phyloP scores from a whole-genome alignment of 2,888 invertebrate species.

The Ephialtes manifestator region DNA sequence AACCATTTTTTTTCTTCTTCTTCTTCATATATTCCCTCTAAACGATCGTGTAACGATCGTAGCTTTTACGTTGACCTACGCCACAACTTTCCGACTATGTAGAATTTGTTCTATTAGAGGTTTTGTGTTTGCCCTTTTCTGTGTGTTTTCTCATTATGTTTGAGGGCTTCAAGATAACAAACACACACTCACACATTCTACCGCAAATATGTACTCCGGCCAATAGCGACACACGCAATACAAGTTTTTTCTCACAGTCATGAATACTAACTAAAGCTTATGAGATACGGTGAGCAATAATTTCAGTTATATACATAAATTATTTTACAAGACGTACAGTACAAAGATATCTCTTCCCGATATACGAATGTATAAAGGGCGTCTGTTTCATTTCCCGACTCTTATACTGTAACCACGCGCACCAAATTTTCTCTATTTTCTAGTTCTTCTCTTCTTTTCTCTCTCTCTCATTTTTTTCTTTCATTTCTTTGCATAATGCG shows the following conservation, averaged over 20 bases:
- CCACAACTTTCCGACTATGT: conserved; percentile 17
- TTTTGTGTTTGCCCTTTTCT: conserved; percentile 20
- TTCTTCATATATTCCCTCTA: conserved; percentile 38
- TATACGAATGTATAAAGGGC: conserved; percentile 70
- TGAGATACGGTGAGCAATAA: conserved; percentile 84
- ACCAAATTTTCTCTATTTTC: conserved; percentile 33
- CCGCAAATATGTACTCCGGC: conserved; percentile 52
- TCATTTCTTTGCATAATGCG: conserved; percentile 34
- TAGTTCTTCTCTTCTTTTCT: conserved; percentile 18
- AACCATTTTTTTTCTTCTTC: conserved; percentile 32
- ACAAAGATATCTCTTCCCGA: conserved; percentile 77
- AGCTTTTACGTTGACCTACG: conserved; percentile 21
- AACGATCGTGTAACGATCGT: conserved; percentile 1
- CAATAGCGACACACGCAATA: conserved; percentile 71
- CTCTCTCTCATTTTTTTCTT: background rate
- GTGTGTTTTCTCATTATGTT: background rate
- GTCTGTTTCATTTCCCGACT: conserved; percentile 48
- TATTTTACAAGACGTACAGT: conserved; percentile 83
- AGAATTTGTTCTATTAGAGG: conserved; percentile 15
- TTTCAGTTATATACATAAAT: conserved; percentile 85
- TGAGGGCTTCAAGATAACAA: conserved; percentile 20
- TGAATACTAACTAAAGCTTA: conserved; percentile 85
- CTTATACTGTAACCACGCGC: conserved; percentile 34
- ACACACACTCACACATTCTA: conserved; percentile 16
- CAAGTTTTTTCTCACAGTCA: conserved; percentile 81